Conservation (phyloP, 2,113 vertebrate species). For the Elephas maximus region DNA sequence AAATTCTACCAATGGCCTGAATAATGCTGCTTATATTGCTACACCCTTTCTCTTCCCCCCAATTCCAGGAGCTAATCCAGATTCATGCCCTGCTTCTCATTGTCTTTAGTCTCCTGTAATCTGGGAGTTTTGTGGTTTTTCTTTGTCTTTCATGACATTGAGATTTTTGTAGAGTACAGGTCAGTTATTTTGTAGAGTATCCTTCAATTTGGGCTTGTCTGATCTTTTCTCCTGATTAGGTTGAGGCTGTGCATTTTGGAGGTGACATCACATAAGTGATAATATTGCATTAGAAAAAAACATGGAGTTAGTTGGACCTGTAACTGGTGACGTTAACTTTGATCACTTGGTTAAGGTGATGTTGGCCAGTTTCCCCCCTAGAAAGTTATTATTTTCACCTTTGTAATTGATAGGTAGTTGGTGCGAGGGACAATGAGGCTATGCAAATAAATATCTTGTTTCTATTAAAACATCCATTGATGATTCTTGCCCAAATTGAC, state of each 20-base stretch:
- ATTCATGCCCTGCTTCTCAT: neutral
- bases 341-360: too few relatives aligned
- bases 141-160: neutral
- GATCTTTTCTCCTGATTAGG: neutral
- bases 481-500: neutral
- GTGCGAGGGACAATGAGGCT: neutral
- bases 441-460: neutral
- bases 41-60: accelerated
- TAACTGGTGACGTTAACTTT: neutral
- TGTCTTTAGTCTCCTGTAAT: neutral
- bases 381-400: conserved; percentile 29
- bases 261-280: neutral
- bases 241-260: neutral
- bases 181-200: neutral
- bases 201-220: neutral
- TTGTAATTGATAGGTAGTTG: neutral
- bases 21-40: too few relatives aligned
- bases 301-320: neutral
- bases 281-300: neutral
- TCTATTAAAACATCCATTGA: neutral
- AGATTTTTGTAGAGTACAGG: neutral
- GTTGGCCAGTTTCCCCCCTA: neutral
- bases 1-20: neutral
- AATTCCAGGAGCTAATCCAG: neutral
- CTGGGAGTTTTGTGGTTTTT: neutral